These are phyloP conservation scores for Andrena trimmerana DNA, from an alignment of 2,888 invertebrate species.

Conservation along the genomic window DNA sequence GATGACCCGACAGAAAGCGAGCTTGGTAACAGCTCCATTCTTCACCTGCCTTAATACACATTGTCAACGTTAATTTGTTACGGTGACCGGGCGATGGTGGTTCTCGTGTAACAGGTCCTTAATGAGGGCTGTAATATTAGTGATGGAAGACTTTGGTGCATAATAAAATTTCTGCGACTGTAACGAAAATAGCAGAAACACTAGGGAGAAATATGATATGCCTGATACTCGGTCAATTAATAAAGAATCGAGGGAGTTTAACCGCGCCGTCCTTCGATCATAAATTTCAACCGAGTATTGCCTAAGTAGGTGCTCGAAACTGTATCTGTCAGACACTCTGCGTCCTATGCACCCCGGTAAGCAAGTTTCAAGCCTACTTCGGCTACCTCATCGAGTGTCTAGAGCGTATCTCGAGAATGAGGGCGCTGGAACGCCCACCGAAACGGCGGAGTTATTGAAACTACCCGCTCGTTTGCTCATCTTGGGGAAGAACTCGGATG, in stretches of 20 bases:
- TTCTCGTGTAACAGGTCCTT: not conserved
- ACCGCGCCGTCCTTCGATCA: conserved; percentile 51
- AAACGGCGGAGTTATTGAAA: conserved; percentile 39
- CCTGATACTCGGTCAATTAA: conserved; percentile 34
- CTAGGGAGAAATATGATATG: not conserved
- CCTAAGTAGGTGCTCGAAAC: conserved; percentile 56
- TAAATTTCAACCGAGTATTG: conserved; percentile 60
- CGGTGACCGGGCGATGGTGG: not conserved
- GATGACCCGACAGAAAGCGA: not conserved
- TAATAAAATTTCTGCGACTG: not conserved
- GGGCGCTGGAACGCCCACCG: conserved; percentile 33
- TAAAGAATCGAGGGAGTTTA: conserved; percentile 41
- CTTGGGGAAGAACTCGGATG: conserved; percentile 21
- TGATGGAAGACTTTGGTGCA: not conserved
- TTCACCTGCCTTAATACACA: not conserved
- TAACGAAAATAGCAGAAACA: too few relatives aligned
- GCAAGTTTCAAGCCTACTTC: conserved; percentile 68
- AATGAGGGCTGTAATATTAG: not conserved
- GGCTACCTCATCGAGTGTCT: conserved; percentile 43
- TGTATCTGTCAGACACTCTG: conserved; percentile 48
- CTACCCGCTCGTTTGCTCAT: not conserved
- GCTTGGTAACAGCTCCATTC: not conserved
- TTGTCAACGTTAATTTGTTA: not conserved
- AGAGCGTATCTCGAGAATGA: conserved; percentile 47
- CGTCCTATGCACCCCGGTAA: conserved; percentile 55